Evolutionary conservation across 2,113 vertebrate species (phyloP), one percentile per base, ranked within the genome.

Genomic region (Pituophis catenifer): DNA sequence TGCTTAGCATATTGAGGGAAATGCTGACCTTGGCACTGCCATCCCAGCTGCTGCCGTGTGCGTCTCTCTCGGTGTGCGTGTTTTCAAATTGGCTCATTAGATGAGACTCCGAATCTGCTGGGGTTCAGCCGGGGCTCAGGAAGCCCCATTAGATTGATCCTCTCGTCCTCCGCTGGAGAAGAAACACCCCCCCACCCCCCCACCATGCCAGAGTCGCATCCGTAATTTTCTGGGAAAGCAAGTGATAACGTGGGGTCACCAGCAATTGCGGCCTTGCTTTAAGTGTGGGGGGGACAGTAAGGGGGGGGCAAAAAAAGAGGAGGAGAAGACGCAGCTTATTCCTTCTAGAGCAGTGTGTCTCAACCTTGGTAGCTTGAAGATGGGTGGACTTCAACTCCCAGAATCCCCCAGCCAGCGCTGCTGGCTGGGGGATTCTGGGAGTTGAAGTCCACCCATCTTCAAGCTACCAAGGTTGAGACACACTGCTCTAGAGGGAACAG

Each of bases 71-170:
- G 8, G 9, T 48, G 33, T 54, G 48, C 10, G 81, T 86, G 9
- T 5, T 88, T 70, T 96, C 92, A 70, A 52, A 65, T 90, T 86
- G 95, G 93, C 93, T 92, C 91, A 89, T 92, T 92, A 94, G 89
- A 65, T 21, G 26, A 90, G 38, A 38, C 93, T 94, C 19, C 1
- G 94, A 91, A n/a, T 29, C 1, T 50, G 8, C 33, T 91, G 54
- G 6, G 8, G 0, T 90, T 93, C 0, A 3, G 8, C 33, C 91
- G 54, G 6, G 8, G 0, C 89, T 93, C 0, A 3, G 92, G 91
- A 91, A 86, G 9, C 24, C 65, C 38, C 85, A 19, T 48, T 24
- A 38, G 6, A 85, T 54, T 94, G 53, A 59, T 10, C 48, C 55
- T 26, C 12, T 54, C 54, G 2, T 62, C 0, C 89, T 29, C 0